These are phyloP conservation scores for Chromoteleia sp. DNA, from an alignment of 2,888 invertebrate genomes.

Conservation along the genomic window DNA sequence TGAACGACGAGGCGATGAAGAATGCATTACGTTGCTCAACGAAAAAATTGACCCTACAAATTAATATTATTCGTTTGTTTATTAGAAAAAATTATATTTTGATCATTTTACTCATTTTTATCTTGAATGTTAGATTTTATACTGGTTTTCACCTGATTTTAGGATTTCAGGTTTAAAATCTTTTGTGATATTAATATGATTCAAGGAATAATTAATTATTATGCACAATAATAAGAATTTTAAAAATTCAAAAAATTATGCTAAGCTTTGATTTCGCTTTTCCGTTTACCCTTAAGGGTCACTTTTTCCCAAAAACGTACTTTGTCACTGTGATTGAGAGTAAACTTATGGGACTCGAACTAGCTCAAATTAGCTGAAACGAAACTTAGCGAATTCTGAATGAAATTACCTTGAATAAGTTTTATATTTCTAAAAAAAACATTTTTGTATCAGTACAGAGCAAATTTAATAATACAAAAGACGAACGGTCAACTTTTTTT, in stretches of 20 bases:
- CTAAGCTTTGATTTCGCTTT: neutral
- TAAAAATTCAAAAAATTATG: neutral
- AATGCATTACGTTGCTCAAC: conserved; percentile 23
- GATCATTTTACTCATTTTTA: no score
- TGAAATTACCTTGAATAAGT: conserved; percentile 16
- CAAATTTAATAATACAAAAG: conserved; percentile 21
- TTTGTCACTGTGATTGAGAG: conserved; percentile 49
- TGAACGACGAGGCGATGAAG: conserved; percentile 15
- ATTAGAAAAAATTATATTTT: no score
- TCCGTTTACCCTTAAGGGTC: conserved; percentile 3
- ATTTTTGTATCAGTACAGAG: conserved; percentile 36
- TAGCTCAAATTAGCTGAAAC: conserved; percentile 40
- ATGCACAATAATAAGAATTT: neutral
- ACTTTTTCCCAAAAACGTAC: conserved; percentile 25
- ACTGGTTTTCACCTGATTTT: neutral
- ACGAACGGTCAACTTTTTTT: conserved; percentile 19
- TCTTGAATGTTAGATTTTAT: no score
- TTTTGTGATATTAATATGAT: conserved; percentile 4
- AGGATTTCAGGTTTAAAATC: neutral
- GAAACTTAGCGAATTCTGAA: conserved; percentile 2
- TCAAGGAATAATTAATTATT: neutral
- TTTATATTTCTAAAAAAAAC: conserved; percentile 47
- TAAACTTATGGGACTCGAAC: conserved; percentile 31
- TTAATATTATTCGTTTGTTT: no score
- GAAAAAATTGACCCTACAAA: conserved; percentile 34